phyloP scores from a whole-genome alignment of 2,888 invertebrate species.

The Conus canariensis region DNA sequence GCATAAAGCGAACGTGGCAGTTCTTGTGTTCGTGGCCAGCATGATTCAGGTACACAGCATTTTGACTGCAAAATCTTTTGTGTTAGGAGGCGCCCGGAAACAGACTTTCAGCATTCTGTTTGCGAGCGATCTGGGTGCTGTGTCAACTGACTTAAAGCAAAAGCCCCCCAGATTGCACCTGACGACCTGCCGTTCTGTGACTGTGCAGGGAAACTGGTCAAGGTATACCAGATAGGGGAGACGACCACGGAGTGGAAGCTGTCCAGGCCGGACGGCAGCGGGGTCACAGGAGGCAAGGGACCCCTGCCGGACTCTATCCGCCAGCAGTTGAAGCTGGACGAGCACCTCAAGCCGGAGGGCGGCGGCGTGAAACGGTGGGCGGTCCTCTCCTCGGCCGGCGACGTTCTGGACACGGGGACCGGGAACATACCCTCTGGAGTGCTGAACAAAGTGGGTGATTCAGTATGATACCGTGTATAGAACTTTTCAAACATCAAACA shows the following conservation, averaged over 20 bases:
- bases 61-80: too few relatives aligned
- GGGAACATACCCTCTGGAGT: constrained; percentile 46
- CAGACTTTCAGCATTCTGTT: too few relatives aligned
- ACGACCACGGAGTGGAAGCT: constrained; percentile 44
- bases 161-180: too few relatives aligned
- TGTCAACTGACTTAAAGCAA: too few relatives aligned
- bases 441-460: background rate
- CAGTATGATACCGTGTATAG: background rate
- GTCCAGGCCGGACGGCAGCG: constrained; percentile 48
- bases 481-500: too few relatives aligned
- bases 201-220: constrained; percentile 33
- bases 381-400: constrained; percentile 43
- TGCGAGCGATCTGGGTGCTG: too few relatives aligned
- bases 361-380: constrained; percentile 41
- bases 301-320: constrained; percentile 34
- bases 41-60: too few relatives aligned
- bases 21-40: too few relatives aligned
- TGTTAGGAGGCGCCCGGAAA: too few relatives aligned
- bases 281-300: constrained; percentile 35
- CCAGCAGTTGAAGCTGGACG: constrained; percentile 31
- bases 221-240: constrained; percentile 17
- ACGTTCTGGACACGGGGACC: constrained; percentile 45
- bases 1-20: too few relatives aligned
- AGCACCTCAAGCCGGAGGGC: constrained; percentile 23
- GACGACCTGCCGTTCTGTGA: too few relatives aligned